A percentile compares a stretch with the other conserved stretches of the same genome.
phyloP scores from a whole-genome alignment of 2,797 vertebrate genomes.

The Spondyliosoma cantharus region DNA sequence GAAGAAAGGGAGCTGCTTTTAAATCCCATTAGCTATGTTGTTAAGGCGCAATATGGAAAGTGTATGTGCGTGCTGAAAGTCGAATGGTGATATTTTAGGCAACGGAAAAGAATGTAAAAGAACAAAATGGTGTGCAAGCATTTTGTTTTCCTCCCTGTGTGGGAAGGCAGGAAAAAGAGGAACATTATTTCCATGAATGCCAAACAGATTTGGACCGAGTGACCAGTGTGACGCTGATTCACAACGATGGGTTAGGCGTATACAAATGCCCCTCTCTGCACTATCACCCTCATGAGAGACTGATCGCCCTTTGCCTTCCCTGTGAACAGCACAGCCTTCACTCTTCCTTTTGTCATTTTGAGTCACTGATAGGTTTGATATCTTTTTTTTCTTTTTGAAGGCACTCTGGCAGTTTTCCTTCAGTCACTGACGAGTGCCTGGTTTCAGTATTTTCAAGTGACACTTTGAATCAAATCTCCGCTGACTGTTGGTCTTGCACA shows the following conservation, averaged over 20 bases:
- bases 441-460: conserved; percentile 40
- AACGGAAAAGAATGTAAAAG: conserved; percentile 11
- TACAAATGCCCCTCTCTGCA: conserved; percentile 82
- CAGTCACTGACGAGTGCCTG: conserved; percentile 33
- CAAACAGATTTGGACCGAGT: conserved; percentile 57
- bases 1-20: conserved; percentile 6
- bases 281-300: conserved; percentile 71
- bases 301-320: conserved; percentile 46
- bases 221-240: conserved; percentile 57
- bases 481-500: conserved; percentile 14
- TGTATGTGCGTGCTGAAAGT: conserved; percentile 10
- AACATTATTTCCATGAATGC: conserved; percentile 59
- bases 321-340: conserved; percentile 48
- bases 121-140: conserved; percentile 3
- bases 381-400: conserved; percentile 16
- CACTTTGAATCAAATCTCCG: conserved; percentile 9
- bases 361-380: conserved; percentile 29
- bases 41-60: neutral
- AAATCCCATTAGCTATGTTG: conserved; percentile 17
- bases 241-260: conserved; percentile 65
- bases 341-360: conserved; percentile 42
- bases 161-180: conserved; percentile 33
- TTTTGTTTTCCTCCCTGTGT: conserved; percentile 26
- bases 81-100: neutral
- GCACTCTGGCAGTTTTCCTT: conserved; percentile 26